Evolutionary conservation across 1,140 invertebrate species (phyloP).

Genomic region (Drosophila truncata): DNA sequence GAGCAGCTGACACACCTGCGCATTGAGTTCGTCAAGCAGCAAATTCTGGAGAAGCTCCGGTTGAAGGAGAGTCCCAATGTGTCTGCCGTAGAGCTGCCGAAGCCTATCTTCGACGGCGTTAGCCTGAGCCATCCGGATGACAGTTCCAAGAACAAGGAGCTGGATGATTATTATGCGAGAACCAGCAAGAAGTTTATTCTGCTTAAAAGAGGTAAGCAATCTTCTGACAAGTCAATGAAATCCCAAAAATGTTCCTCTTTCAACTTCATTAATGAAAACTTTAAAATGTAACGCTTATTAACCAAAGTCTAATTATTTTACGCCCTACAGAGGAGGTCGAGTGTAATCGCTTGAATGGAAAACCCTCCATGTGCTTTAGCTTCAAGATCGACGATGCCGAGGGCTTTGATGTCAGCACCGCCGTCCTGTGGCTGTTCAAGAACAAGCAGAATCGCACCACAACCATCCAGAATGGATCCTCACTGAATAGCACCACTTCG

Average conservation of each 20-base stretch:
- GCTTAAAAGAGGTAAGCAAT: slow-evolving; percentile 89
- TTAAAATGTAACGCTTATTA: not conserved
- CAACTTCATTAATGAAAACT: not conserved
- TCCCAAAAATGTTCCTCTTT: not conserved
- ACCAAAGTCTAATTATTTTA: not conserved
- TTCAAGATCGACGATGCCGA: slow-evolving; percentile 89
- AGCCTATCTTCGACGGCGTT: slow-evolving; percentile 89
- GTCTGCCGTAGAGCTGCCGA: slow-evolving; percentile 88
- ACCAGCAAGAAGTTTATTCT: slow-evolving; percentile 93
- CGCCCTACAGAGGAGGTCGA: slow-evolving; percentile 62
- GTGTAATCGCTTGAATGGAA: slow-evolving; percentile 83
- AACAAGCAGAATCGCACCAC: slow-evolving; percentile 86
- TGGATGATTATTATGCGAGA: slow-evolving; percentile 92
- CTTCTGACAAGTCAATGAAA: not conserved
- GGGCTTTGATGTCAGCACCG: slow-evolving; percentile 89
- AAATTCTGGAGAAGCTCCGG: slow-evolving; percentile 92
- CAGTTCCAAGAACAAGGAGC: slow-evolving; percentile 83
- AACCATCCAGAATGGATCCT: slow-evolving; percentile 84
- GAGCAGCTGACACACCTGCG: slow-evolving; percentile 87
- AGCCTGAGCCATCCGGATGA: slow-evolving; percentile 88
- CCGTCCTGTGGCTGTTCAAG: slow-evolving; percentile 92
- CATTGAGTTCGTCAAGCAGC: slow-evolving; percentile 92
- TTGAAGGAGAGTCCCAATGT: slow-evolving; percentile 90
- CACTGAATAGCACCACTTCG: slow-evolving; percentile 5
- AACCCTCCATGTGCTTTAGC: slow-evolving; percentile 89